phyloP scores from a whole-genome alignment of 2,797 vertebrate genomes.

The Schizothorax lantsangensis region DNA sequence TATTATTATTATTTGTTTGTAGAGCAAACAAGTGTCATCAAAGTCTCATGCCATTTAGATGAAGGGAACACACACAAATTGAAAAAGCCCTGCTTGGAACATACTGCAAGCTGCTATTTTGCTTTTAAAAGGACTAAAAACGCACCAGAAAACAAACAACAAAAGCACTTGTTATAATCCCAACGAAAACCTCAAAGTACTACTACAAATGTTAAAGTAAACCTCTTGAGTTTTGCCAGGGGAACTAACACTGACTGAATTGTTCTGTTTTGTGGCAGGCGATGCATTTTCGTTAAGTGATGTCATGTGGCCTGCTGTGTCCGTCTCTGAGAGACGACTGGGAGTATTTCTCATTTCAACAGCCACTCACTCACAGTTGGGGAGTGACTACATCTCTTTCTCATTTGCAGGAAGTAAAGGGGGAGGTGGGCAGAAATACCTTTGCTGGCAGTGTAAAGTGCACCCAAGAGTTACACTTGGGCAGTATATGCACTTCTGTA shows the following conservation, averaged over 20 bases:
- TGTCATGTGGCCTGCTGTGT: conserved; percentile 77
- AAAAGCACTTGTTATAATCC: conserved; percentile 66
- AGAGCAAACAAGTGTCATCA: not conserved
- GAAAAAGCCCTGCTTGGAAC: not conserved
- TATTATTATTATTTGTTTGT: not conserved
- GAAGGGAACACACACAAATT: not conserved
- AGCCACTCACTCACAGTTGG: conserved; percentile 68
- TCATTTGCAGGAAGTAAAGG: conserved; percentile 75
- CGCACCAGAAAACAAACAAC: conserved; percentile 30
- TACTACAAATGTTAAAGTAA: conserved; percentile 70
- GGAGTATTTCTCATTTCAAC: conserved; percentile 73
- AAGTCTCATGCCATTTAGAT: not conserved
- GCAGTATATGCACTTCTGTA: conserved; percentile 60
- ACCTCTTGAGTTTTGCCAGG: conserved; percentile 72
- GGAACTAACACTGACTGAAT: conserved; percentile 70
- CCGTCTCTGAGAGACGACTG: conserved; percentile 70
- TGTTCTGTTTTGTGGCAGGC: conserved; percentile 74
- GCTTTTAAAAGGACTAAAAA: not conserved
- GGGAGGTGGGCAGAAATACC: conserved; percentile 62
- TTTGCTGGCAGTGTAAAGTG: conserved; percentile 72
- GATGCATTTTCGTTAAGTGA: conserved; percentile 80
- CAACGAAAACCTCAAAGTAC: conserved; percentile 65
- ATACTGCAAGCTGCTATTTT: not conserved
- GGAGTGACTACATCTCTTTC: conserved; percentile 74
- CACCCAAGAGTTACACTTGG: conserved; percentile 67